phyloP scores from a whole-genome alignment of 2,113 vertebrate genomes.

The Gymnarchus niloticus region DNA sequence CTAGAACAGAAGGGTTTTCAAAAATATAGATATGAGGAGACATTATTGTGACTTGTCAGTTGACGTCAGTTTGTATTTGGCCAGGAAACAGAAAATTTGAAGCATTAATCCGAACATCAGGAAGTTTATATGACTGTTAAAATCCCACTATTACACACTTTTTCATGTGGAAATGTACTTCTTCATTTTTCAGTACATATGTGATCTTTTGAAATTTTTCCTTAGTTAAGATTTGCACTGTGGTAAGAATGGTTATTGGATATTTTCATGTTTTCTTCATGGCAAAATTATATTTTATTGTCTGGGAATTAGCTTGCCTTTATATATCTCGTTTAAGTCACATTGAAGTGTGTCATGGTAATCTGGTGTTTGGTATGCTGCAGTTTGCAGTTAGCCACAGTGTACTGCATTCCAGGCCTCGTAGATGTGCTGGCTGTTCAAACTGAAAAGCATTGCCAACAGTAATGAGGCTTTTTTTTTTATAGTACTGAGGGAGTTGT shows the following conservation, averaged over 20 bases:
- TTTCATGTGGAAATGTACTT: neutral
- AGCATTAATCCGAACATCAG: neutral
- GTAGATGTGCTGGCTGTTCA: neutral
- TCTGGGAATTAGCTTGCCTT: neutral
- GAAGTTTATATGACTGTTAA: neutral
- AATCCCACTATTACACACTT: neutral
- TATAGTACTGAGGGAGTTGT: neutral
- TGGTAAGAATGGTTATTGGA: too few relatives aligned
- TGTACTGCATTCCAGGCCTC: neutral
- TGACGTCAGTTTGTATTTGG: neutral
- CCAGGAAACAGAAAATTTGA: neutral
- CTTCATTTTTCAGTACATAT: neutral
- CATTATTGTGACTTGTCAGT: neutral
- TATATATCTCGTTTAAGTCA: neutral
- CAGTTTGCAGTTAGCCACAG: neutral
- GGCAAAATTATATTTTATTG: neutral
- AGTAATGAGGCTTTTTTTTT: neutral
- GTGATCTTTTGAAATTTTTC: neutral
- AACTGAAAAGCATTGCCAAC: neutral
- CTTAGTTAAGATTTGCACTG: neutral
- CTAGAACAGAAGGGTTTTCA: neutral
- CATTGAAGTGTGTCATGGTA: neutral
- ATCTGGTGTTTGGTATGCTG: neutral
- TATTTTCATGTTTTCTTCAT: neutral
- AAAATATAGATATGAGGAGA: too few relatives aligned